These are phyloP conservation scores for Mastomys coucha DNA, from an alignment of 2,113 vertebrate species.

Conservation along the genomic window DNA sequence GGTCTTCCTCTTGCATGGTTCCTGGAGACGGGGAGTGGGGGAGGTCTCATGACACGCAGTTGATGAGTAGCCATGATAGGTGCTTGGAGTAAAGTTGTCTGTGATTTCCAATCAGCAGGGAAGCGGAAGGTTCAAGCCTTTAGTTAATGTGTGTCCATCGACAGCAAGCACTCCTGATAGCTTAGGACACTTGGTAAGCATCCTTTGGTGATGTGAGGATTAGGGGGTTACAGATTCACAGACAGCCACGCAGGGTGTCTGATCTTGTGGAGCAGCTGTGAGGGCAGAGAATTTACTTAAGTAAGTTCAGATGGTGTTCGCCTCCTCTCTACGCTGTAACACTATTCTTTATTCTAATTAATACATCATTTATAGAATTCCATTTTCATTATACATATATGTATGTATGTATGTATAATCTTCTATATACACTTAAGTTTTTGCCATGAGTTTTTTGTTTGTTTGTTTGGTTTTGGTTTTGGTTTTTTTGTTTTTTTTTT, in stretches of 20 bases:
- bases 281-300: not conserved
- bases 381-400: not conserved
- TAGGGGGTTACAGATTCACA: not conserved
- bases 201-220: not conserved
- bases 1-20: not conserved
- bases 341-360: not conserved
- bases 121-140: not conserved
- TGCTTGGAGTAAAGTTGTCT: not conserved
- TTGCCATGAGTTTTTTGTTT: not conserved
- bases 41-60: not conserved
- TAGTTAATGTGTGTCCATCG: not conserved
- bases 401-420: too few relatives aligned
- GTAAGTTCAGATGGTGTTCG: not conserved
- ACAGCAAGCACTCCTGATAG: not conserved
- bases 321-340: not conserved
- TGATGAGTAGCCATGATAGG: not conserved
- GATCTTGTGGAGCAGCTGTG: not conserved
- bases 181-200: not conserved
- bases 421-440: not conserved
- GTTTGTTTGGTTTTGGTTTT: too few relatives aligned
- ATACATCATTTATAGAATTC: not conserved
- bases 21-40: accelerated
- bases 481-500: too few relatives aligned
- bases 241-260: not conserved
- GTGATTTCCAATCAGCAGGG: not conserved